Percentiles rank a stretch among this genome's conserved stretches.
Conservation (phyloP, 2,113 vertebrate genomes). For the Poicephalus gulielmi region DNA sequence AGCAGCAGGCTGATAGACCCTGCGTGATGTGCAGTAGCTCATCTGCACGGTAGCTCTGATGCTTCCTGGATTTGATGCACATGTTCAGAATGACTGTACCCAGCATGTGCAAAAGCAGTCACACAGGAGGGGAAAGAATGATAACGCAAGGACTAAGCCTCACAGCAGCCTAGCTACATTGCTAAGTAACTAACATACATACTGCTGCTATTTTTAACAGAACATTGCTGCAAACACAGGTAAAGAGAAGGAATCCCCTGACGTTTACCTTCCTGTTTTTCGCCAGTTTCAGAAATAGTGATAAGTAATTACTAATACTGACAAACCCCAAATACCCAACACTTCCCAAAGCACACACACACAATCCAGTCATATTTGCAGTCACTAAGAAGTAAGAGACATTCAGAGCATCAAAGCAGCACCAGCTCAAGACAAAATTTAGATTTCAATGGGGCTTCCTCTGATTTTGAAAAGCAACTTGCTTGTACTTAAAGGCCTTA, state of each 20-base stretch:
- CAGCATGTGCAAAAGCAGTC: conserved; percentile 1
- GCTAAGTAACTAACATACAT: neutral
- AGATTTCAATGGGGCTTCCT: accelerated
- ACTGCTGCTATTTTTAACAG: neutral
- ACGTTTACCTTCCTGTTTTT: neutral
- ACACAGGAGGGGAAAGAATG: neutral
- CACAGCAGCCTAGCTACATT: neutral
- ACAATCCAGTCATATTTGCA: neutral
- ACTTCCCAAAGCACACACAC: neutral
- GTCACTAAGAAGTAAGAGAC: neutral
- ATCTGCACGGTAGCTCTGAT: neutral
- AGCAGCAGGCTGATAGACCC: conserved; percentile 25
- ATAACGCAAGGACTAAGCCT: neutral
- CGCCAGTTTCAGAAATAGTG: neutral
- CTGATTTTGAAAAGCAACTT: neutral
- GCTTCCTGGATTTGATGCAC: conserved; percentile 33
- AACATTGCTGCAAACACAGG: neutral
- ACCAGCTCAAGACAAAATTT: neutral
- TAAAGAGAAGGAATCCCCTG: neutral
- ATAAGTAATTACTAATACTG: neutral
- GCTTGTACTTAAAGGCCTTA: neutral
- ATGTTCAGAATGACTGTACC: conserved; percentile 19
- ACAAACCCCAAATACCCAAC: neutral
- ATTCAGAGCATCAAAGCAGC: neutral
- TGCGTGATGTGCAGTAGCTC: neutral